Conservation (phyloP, 1,140 invertebrate genomes). For the Anastrepha obliqua region DNA sequence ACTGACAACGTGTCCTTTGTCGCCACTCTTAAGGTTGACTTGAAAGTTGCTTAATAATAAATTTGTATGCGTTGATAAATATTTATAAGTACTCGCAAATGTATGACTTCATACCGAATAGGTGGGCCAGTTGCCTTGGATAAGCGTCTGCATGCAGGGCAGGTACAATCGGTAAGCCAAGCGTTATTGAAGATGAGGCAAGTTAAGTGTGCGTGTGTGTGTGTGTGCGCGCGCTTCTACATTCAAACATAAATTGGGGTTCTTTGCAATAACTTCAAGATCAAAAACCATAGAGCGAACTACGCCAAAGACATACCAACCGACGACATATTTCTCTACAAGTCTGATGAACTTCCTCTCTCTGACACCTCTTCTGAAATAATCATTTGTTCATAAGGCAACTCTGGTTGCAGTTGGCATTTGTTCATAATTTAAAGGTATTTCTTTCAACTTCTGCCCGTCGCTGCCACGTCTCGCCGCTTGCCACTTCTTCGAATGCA, state of each 20-base stretch:
- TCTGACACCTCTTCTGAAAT: neutral
- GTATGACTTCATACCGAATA: neutral
- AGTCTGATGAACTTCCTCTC: neutral
- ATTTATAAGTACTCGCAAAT: neutral
- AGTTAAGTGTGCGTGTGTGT: neutral
- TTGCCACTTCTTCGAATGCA: neutral
- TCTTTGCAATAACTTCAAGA: neutral
- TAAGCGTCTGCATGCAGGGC: neutral
- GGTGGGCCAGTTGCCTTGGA: neutral
- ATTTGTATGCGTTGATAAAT: neutral
- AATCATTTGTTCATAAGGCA: neutral
- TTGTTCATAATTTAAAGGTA: conserved; percentile 39
- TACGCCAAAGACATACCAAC: neutral
- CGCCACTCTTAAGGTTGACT: conserved; percentile 11
- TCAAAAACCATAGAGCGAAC: neutral
- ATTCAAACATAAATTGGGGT: neutral
- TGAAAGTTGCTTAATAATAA: neutral
- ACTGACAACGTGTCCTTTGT: conserved; percentile 26
- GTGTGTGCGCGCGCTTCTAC: neutral
- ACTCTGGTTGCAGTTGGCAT: neutral
- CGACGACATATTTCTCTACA: neutral
- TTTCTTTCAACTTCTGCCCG: neutral
- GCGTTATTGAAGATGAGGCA: neutral
- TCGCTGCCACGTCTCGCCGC: neutral
- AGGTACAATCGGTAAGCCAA: no score